A percentile compares a stretch with the other conserved stretches of the same genome.
phyloP scores from a whole-genome alignment of 2,888 invertebrate species.

The Tryphoninae sp. region DNA sequence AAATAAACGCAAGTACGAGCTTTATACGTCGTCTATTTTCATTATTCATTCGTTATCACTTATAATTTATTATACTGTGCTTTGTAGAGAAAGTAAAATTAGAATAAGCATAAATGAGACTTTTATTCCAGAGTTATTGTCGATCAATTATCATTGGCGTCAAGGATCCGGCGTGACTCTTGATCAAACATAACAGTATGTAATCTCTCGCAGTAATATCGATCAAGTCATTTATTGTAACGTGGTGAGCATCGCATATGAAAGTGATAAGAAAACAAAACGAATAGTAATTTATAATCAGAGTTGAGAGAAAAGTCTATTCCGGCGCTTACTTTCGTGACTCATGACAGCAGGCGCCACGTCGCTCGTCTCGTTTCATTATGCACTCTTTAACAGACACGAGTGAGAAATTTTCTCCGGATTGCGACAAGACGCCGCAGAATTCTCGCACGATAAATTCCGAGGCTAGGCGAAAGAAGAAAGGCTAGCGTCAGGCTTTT shows the following conservation, averaged over 20 bases:
- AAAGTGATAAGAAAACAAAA: not conserved
- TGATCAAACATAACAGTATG: conserved; percentile 29
- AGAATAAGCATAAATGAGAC: conserved; percentile 18
- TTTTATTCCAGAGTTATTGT: conserved; percentile 7
- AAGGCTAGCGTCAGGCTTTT: conserved; percentile 49
- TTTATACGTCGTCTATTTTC: not conserved
- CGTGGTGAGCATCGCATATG: not conserved
- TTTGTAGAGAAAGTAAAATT: not conserved
- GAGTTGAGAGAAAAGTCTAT: conserved; percentile 30
- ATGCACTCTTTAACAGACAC: conserved; percentile 52
- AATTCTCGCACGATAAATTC: conserved; percentile 56
- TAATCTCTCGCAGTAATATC: conserved; percentile 50
- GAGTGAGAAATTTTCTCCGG: conserved; percentile 5
- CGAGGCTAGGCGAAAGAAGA: conserved; percentile 26
- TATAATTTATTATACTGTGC: conserved; percentile 17
- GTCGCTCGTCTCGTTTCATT: conserved; percentile 38
- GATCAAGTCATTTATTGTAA: conserved; percentile 35
- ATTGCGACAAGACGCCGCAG: conserved; percentile 49
- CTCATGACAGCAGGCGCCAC: conserved; percentile 51
- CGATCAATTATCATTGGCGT: conserved; percentile 30
- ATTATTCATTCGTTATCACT: conserved; percentile 22
- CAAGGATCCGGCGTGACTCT: conserved; percentile 6
- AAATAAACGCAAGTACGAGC: not conserved
- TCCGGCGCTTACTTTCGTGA: conserved; percentile 42
- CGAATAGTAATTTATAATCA: conserved; percentile 15